These are phyloP conservation scores for Drosophila pseudotalamancana DNA, from an alignment of 2,888 invertebrate species.

Conservation along the genomic window DNA sequence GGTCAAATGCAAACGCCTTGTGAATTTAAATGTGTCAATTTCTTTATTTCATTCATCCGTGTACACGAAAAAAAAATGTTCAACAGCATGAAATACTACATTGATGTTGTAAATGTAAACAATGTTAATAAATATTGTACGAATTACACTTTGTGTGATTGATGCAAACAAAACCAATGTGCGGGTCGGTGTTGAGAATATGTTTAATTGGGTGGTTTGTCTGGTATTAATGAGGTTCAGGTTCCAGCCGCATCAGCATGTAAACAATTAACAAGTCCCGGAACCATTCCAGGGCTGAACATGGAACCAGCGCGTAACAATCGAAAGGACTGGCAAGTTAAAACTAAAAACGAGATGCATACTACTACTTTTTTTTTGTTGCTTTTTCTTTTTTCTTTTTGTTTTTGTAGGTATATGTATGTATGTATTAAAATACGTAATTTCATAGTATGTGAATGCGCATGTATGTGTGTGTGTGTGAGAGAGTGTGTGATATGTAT, in stretches of 20 bases:
- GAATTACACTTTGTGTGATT: constrained; percentile 45
- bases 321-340: constrained; percentile 77
- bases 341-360: constrained; percentile 77
- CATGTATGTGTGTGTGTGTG: constrained; percentile 25
- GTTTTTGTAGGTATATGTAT: constrained; percentile 27
- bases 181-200: constrained; percentile 13
- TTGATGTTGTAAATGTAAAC: constrained; percentile 62
- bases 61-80: constrained; percentile 60
- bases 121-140: constrained; percentile 73
- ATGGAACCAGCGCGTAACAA: constrained; percentile 42
- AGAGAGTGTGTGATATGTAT: constrained; percentile 30
- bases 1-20: background rate
- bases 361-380: constrained; percentile 12
- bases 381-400: constrained; percentile 1
- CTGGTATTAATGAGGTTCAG: constrained; percentile 44
- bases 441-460: constrained; percentile 18
- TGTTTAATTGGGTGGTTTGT: constrained; percentile 27
- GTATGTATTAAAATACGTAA: constrained; percentile 19
- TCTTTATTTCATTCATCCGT: constrained; percentile 74
- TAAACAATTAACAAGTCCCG: constrained; percentile 74
- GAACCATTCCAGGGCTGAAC: constrained; percentile 59
- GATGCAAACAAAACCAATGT: constrained; percentile 42
- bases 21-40: constrained; percentile 65
- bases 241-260: constrained; percentile 60
- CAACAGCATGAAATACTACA: constrained; percentile 68